Percentiles rank a stretch among this genome's conserved stretches.
Conservation (phyloP, 2,113 vertebrate species). For the Ceuthmochares aereus region DNA sequence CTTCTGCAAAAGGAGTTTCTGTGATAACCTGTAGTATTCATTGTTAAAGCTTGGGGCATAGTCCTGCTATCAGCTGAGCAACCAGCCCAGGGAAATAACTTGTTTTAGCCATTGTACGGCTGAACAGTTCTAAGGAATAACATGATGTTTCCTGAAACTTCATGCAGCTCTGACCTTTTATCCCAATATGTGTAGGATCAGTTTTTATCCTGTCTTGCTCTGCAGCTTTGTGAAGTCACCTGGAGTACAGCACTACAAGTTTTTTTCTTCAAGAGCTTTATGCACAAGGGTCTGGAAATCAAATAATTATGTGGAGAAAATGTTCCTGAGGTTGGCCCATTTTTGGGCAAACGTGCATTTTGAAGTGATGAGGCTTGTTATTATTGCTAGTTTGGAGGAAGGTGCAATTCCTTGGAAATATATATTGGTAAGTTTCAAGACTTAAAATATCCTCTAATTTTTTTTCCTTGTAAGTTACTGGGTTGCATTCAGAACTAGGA, state of each 20-base stretch:
- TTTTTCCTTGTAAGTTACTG: neutral
- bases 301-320: neutral
- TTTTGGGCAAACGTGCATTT: neutral
- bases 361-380: neutral
- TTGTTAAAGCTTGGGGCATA: neutral
- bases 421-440: neutral
- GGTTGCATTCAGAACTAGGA: neutral
- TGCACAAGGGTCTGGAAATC: neutral
- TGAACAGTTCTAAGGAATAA: neutral
- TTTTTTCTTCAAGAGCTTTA: neutral
- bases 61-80: neutral
- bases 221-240: neutral
- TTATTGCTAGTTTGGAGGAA: neutral
- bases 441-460: neutral
- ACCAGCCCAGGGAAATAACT: rapidly evolving
- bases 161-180: neutral
- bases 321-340: neutral
- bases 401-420: neutral
- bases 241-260: neutral
- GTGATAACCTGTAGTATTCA: neutral
- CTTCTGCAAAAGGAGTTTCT: neutral
- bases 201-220: neutral
- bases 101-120: neutral
- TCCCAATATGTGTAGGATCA: neutral
- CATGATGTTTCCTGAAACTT: neutral